A percentile compares a stretch with the other conserved stretches of the same genome.
Conservation (phyloP, 2,797 vertebrate species). For the Anguilla pacifica region DNA sequence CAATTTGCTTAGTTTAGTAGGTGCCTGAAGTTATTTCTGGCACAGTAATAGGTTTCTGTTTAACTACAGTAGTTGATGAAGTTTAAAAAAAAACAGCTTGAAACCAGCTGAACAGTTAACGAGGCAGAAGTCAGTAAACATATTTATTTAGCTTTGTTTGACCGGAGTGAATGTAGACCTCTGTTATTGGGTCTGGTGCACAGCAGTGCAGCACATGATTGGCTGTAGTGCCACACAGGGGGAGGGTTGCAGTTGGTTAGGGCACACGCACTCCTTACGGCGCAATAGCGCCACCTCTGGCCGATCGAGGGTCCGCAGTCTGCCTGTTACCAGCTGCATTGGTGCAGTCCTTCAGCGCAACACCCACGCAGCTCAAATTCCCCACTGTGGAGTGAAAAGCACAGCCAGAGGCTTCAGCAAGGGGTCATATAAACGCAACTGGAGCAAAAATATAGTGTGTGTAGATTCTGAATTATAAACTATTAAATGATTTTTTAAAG, state of each 20-base stretch:
- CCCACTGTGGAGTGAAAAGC: background rate
- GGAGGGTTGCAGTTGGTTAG: background rate
- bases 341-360: background rate
- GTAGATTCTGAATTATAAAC: background rate
- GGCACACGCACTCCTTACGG: background rate
- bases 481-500: background rate
- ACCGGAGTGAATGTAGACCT: too few species aligned
- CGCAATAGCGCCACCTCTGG: background rate
- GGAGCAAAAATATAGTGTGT: too few species aligned
- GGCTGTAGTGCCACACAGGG: background rate
- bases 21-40: background rate
- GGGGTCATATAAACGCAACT: background rate
- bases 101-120: too few species aligned
- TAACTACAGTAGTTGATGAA: too few species aligned
- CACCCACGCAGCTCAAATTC: background rate
- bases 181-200: background rate
- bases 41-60: background rate
- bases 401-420: background rate
- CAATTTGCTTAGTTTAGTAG: background rate
- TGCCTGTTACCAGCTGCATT: background rate
- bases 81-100: too few species aligned
- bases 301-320: background rate
- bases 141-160: too few species aligned
- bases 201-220: too few species aligned
- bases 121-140: too few species aligned